These are phyloP conservation scores for mouse (Mus musculus) DNA, from an alignment of 2,113 vertebrate genomes.

Conservation along the genomic window DNA sequence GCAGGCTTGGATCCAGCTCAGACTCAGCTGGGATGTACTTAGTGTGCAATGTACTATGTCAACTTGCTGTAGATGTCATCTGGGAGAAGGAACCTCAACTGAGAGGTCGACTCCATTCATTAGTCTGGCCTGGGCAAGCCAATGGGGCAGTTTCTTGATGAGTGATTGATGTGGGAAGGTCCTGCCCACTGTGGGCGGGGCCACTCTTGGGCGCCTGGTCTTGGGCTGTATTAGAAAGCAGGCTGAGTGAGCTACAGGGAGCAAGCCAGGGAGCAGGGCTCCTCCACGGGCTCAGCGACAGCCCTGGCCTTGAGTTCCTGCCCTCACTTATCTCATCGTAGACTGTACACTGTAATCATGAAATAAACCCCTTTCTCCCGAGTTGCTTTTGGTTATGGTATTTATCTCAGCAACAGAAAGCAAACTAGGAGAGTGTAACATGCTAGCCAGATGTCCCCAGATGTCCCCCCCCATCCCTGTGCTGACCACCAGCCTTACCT, in stretches of 20 bases:
- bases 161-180: neutral
- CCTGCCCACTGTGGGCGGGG: neutral
- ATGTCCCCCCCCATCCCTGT: neutral
- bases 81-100: neutral
- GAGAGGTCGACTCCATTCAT: neutral
- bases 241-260: neutral
- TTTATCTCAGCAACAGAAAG: neutral
- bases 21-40: neutral
- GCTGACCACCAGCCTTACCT: conserved; percentile 86
- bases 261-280: neutral
- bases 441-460: neutral
- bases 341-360: neutral
- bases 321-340: neutral
- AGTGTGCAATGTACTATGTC: neutral
- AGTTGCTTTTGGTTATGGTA: neutral
- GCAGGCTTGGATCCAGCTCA: neutral
- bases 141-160: neutral
- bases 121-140: neutral
- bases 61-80: neutral
- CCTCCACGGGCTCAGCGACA: neutral
- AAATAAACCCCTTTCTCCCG: neutral
- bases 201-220: neutral
- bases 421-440: neutral
- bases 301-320: neutral
- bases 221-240: neutral